phyloP scores from a whole-genome alignment of 2,797 vertebrate species.

The Todus mexicanus region DNA sequence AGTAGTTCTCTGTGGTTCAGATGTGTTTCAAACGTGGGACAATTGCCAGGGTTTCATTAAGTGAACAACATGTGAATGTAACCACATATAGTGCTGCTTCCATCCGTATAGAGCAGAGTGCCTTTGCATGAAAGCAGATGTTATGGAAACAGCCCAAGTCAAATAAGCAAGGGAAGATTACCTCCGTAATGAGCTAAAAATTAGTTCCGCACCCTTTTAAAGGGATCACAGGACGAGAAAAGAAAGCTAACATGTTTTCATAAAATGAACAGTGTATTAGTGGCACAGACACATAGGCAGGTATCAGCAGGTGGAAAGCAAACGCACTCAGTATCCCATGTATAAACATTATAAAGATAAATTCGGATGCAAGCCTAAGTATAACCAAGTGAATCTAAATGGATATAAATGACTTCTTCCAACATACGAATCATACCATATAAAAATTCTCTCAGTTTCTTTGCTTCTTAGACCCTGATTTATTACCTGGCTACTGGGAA shows the following conservation, averaged over 20 bases:
- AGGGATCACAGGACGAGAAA: neutral
- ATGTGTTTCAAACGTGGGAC: conserved; percentile 52
- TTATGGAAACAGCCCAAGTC: conserved; percentile 61
- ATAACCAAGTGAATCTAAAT: conserved; percentile 23
- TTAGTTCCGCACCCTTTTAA: conserved; percentile 52
- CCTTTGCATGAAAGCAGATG: conserved; percentile 64
- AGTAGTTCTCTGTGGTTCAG: conserved; percentile 53
- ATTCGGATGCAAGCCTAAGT: neutral
- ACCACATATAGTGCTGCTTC: conserved; percentile 45
- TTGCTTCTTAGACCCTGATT: neutral
- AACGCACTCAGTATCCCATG: neutral
- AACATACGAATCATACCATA: neutral
- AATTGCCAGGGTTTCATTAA: conserved; percentile 62
- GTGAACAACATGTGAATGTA: conserved; percentile 64
- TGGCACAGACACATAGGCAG: neutral
- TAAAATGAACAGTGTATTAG: conserved; percentile 8
- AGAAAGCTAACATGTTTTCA: neutral
- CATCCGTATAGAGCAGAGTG: neutral
- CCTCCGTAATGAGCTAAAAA: conserved; percentile 64
- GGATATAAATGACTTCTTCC: conserved; percentile 22
- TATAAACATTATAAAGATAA: neutral
- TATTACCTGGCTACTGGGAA: conserved; percentile 28
- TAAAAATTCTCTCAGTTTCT: neutral
- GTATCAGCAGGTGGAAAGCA: conserved; percentile 34
- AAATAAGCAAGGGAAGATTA: conserved; percentile 68